phyloP scores from a whole-genome alignment of 2,888 invertebrate species.

The Salpingus planirostris region DNA sequence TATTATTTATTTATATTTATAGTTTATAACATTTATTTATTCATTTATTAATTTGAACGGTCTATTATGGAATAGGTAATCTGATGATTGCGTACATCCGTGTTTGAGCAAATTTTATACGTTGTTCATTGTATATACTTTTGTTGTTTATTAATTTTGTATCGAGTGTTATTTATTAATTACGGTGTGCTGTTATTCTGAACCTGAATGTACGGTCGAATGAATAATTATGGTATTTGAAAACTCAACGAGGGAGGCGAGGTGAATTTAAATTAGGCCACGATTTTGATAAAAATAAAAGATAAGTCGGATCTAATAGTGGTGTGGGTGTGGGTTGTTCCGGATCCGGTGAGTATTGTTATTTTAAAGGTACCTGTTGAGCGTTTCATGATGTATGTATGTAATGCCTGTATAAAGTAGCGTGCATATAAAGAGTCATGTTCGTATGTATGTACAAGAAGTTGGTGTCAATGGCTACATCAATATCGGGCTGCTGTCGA shows the following conservation, averaged over 20 bases:
- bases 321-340: no score
- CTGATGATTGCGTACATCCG: conserved; percentile 18
- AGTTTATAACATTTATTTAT: conserved; percentile 17
- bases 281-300: no score
- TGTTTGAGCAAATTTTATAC: conserved; percentile 19
- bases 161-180: neutral
- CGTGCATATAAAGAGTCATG: conserved; percentile 11
- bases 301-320: no score
- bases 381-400: no score
- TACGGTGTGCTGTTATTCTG: neutral
- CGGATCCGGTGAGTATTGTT: no score
- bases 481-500: conserved; percentile 14
- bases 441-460: conserved; percentile 15
- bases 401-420: neutral
- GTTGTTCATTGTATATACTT: conserved; percentile 5
- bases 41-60: conserved; percentile 17
- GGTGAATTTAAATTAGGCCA: no score
- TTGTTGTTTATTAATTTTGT: neutral
- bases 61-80: conserved; percentile 18
- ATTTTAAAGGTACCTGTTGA: no score
- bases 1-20: conserved; percentile 18
- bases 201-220: no score
- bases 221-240: no score
- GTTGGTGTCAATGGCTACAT: conserved; percentile 15
- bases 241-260: no score